Conservation (phyloP, 1,140 invertebrate species). For the Eumaeus atala region DNA sequence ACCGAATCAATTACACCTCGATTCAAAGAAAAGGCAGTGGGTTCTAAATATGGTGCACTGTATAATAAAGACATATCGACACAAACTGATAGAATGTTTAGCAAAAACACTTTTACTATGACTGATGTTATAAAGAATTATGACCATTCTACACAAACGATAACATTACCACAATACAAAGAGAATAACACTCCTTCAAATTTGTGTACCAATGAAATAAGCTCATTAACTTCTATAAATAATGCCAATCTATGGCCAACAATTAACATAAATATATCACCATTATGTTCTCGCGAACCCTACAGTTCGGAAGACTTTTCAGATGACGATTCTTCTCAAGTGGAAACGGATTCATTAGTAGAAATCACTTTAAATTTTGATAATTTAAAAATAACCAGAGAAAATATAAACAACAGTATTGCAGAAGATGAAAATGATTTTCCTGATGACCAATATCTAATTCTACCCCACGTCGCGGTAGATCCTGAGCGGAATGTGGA, state of each 20-base stretch:
- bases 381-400: neutral
- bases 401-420: neutral
- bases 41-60: conserved; percentile 42
- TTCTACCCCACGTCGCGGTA: conserved; percentile 38
- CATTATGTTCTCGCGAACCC: conserved; percentile 59
- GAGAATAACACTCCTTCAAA: conserved; percentile 36
- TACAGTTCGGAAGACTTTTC: conserved; percentile 55
- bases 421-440: conserved; percentile 37
- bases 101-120: conserved; percentile 41
- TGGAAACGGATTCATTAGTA: neutral
- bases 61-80: conserved; percentile 59
- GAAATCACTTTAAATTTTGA: neutral
- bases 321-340: neutral
- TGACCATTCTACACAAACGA: conserved; percentile 47
- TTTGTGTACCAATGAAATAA: conserved; percentile 40
- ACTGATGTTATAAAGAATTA: conserved; percentile 36
- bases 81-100: conserved; percentile 33
- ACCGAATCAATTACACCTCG: conserved; percentile 52
- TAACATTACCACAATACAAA: conserved; percentile 38
- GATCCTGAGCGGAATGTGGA: conserved; percentile 25
- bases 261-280: conserved; percentile 75
- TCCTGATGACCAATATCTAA: conserved; percentile 41
- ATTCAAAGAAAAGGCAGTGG: conserved; percentile 61
- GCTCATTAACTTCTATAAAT: conserved; percentile 28
- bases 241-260: conserved; percentile 41